Conservation (phyloP, 2,888 invertebrate species). For the Thereva unica region DNA sequence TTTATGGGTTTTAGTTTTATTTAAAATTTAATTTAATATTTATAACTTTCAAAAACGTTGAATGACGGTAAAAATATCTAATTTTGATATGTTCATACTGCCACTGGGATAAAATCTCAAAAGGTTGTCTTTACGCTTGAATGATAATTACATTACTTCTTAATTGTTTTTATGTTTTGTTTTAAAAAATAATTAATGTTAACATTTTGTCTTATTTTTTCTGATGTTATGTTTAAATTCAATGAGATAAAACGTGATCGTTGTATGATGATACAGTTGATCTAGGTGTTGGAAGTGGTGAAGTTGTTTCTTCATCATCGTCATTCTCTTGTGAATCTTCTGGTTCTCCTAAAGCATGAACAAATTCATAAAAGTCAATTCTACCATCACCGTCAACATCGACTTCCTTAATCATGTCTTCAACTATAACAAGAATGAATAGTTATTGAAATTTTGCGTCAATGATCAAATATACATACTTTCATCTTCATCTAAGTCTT, state of each 20-base stretch:
- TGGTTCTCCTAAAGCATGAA: slow-evolving; percentile 82
- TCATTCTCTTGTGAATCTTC: slow-evolving; percentile 78
- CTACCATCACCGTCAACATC: slow-evolving; percentile 93
- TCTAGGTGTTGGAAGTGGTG: slow-evolving; percentile 56
- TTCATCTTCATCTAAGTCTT: slow-evolving; percentile 87
- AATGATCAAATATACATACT: slow-evolving; percentile 64
- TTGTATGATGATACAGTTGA: slow-evolving; percentile 45
- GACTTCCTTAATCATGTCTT: slow-evolving; percentile 96
- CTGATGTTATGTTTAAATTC: neutral
- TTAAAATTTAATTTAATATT: no score
- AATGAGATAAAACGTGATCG: slow-evolving; percentile 35
- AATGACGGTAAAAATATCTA: no score
- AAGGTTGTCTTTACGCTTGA: neutral
- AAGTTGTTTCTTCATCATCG: slow-evolving; percentile 65
- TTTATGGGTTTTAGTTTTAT: no score
- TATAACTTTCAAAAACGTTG: no score
- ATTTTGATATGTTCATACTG: no score
- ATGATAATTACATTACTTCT: neutral
- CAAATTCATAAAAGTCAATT: slow-evolving; percentile 89
- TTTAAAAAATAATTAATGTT: neutral
- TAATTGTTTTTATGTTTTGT: neutral
- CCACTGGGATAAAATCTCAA: no score
- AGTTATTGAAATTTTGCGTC: neutral
- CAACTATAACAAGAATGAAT: slow-evolving; percentile 66
- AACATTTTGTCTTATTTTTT: neutral